Conservation (phyloP, 2,113 vertebrate genomes). For the Tychaedon coryphoeus region DNA sequence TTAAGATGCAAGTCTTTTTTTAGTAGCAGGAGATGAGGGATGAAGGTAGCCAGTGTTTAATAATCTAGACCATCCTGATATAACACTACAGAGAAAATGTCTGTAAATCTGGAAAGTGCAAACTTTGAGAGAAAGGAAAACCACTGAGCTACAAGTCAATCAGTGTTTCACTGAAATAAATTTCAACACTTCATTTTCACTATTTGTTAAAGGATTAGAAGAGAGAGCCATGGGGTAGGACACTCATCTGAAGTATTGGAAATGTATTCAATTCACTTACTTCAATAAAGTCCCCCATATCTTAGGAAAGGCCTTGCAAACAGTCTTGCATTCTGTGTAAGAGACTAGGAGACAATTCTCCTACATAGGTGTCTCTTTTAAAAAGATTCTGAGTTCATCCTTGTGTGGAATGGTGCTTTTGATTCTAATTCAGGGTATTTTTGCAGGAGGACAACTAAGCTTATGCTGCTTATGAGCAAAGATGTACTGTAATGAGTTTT, state of each 20-base stretch:
- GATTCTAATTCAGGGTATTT: not conserved
- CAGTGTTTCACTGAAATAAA: not conserved
- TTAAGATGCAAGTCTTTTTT: constrained; percentile 32
- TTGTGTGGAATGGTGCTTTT: not conserved
- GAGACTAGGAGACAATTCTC: not conserved
- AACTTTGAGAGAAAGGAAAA: not conserved
- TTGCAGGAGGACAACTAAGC: not conserved
- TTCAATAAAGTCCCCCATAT: not conserved
- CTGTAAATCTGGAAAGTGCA: not conserved
- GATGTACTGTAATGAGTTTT: not conserved
- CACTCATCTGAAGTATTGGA: not conserved
- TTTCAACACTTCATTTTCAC: not conserved
- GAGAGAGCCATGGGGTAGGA: not conserved
- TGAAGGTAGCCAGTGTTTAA: not conserved
- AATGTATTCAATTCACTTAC: not conserved
- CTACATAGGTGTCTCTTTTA: not conserved
- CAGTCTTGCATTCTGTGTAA: not conserved
- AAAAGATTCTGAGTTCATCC: not conserved
- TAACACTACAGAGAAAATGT: not conserved
- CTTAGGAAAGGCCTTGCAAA: not conserved
- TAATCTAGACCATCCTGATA: not conserved
- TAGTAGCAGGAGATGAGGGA: not conserved
- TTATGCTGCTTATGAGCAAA: not conserved
- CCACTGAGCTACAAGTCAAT: not conserved
- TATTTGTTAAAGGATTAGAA: not conserved